Evolutionary conservation across 2,797 vertebrate species (phyloP), one percentile per base, ranked within the genome.

Genomic region (Lacerta bilineata): DNA sequence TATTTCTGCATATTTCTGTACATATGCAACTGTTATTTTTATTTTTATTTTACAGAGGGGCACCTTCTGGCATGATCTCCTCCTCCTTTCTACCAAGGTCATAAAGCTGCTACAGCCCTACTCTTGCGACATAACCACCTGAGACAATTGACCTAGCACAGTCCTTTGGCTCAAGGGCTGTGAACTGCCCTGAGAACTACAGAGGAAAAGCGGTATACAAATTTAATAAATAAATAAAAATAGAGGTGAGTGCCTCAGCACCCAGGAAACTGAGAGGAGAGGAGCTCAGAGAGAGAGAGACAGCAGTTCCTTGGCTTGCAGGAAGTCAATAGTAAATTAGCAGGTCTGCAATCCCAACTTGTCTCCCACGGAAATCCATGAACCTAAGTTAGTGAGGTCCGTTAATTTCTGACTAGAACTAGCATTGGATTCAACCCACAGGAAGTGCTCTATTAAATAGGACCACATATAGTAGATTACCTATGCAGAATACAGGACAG

Each of bases 391-490:
- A 55, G 50, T 55, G 13, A 55, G 50, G 13, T 55, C 50, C 13
- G 50, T 55, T 55, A 55, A 55, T 55, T 55, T 55, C 50, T 55
- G 50, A 55, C 50, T 55, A 55, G 50, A 55, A 55, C 50, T 55
- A 55, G 50, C 50, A 55, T 15, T 55, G 50, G 50, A 55, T 55
- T 55, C 50, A 55, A 55, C 13, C 13, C 50, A 89, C 71, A 93
- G 84, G 71, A 76, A 92, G 86, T 66, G 86, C 25, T 91, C 92
- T 94, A 90, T 83, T 92, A 92, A 94, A 93, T 92, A 90, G 50
- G 50, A 55, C 50, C 13, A 3, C 27, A 91, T 75, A 61, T 80
- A 92, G 93, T 66, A 90, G 9, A 36, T 5, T 83, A 82, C 83
- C 89, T 91, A 93, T 90, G 90, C 50, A 89, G 90, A 80, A 85